These are phyloP conservation scores for Adoxophyes honmai DNA, from an alignment of 1,140 invertebrate genomes.

Conservation along the genomic window DNA sequence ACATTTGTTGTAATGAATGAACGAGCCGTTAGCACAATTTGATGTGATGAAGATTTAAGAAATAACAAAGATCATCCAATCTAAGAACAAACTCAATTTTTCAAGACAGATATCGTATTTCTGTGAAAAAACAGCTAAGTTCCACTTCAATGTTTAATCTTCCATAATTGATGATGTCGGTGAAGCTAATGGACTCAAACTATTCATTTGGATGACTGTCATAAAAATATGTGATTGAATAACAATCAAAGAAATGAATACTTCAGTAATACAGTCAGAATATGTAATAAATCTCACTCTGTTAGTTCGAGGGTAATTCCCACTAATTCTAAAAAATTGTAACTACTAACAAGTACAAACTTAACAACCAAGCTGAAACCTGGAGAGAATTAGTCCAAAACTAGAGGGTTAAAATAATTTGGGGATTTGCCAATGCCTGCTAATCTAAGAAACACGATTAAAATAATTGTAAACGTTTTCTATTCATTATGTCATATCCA, in stretches of 20 bases:
- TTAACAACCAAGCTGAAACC: no score
- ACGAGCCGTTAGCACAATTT: no score
- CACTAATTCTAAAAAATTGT: background rate
- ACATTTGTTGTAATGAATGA: no score
- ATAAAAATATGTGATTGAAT: background rate
- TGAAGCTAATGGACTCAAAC: conserved; percentile 9
- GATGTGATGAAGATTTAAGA: no score
- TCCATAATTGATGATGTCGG: background rate
- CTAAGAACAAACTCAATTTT: no score
- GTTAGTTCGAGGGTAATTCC: conserved; percentile 11
- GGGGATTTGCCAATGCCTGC: background rate
- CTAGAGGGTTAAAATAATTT: background rate
- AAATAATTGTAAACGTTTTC: background rate
- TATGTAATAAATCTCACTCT: conserved; percentile 4
- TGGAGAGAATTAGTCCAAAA: background rate
- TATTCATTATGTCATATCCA: background rate
- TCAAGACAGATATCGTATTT: no score
- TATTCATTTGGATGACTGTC: background rate
- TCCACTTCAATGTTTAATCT: no score
- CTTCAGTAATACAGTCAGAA: conserved; percentile 1
- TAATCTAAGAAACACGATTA: background rate
- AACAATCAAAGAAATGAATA: conserved; percentile 1
- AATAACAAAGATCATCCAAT: no score
- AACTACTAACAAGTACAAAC: no score
- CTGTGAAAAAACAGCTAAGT: no score